Conservation (phyloP, 2,113 vertebrate species). For the Tricholaema leucomelas region DNA sequence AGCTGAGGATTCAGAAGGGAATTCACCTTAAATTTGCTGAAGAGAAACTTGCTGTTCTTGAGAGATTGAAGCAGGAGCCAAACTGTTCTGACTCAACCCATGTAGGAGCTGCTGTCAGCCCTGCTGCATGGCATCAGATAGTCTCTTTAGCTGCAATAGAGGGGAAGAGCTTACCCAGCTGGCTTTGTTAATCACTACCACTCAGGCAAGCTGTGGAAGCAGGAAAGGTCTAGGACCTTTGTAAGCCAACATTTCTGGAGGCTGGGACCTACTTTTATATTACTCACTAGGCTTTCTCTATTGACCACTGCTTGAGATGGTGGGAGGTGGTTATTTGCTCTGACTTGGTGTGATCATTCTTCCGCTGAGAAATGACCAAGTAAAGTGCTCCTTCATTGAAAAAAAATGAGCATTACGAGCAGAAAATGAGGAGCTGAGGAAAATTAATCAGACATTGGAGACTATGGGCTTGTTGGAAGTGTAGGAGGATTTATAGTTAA, state of each 20-base stretch:
- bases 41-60: neutral
- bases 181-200: neutral
- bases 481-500: neutral
- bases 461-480: neutral
- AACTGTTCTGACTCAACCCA: neutral
- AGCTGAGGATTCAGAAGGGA: neutral
- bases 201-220: neutral
- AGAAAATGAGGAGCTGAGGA: neutral
- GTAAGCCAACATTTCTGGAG: neutral
- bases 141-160: neutral
- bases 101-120: neutral
- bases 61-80: neutral
- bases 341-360: neutral
- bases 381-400: neutral
- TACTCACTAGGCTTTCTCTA: neutral
- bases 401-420: neutral
- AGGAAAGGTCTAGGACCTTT: neutral
- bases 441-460: neutral
- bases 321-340: neutral
- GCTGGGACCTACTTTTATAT: neutral
- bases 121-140: neutral
- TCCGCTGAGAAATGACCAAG: neutral
- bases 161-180: neutral
- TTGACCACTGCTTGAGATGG: neutral
- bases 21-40: neutral